Base-by-base conservation (phyloP, 2,797 vertebrate genomes). In the Fundulus diaphanus region DNA sequence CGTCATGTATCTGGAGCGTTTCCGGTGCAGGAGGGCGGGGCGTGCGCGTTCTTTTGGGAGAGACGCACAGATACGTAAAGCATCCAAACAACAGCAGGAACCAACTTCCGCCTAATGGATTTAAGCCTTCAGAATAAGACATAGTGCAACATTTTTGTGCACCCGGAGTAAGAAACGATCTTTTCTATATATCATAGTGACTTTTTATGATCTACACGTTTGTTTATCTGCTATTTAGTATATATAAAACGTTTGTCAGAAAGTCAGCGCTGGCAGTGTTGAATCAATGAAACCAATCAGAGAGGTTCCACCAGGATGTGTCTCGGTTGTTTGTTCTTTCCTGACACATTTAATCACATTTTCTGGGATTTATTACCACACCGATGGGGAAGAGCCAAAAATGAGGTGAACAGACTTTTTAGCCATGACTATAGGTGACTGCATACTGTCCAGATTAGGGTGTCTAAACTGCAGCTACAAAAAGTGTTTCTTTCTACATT, bases 21-120 rank as follows among this genome's bases (percentile, higher is more conserved):
- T 95, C 94, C 93, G 92, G 92, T 92, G 85, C 81, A 76, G 80
- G 91, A 90, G 81, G 95, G 95, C 87, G 90, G 93, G 83, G 79
- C 77, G 82, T 91, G 81, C 20, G 75, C 66, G 68, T 77, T 92
- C 89, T 89, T 90, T 33, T 67, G 87, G 77, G 85, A 88, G 70
- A 22, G 37, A 74, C 56, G 22, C 40, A 56, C 77, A 73, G 67
- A 61, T 79, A 69, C 12, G 82, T 87, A 72, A 88, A 0, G 51
- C 9, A 0, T 2, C 16, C 37, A 3, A 1, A 44, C 11, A 69
- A 37, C 48, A 31, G 52, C 33, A 71, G 8, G 7, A 0, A 11
- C 9, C 0, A 0, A 70, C 67, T 80, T 90, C 88, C 88, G 70
- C 31, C 0, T 46, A 0, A 0, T 1, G 5, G 9, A 18, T 1